A percentile compares a stretch with the other conserved stretches of the same genome.
Evolutionary conservation across 1,140 invertebrate genomes (phyloP).

Genomic region (Papilio aristodemus): DNA sequence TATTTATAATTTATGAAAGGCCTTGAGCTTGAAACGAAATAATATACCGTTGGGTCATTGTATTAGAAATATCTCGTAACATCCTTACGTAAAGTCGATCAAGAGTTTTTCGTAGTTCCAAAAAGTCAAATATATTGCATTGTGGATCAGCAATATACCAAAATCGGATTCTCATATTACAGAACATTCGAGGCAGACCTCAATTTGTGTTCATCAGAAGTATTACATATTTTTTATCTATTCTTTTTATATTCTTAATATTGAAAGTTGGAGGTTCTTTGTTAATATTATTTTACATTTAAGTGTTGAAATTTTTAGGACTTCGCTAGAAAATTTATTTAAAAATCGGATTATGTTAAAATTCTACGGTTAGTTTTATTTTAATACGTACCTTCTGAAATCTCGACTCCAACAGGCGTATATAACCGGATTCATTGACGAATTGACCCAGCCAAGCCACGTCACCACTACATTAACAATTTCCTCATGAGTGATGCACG

Average conservation of each 20-base stretch:
- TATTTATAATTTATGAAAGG: constrained; percentile 19
- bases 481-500: constrained; percentile 93
- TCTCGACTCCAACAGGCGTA: constrained; percentile 98
- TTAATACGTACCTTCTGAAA: constrained; percentile 91
- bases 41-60: constrained; percentile 14
- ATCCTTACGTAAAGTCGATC: not conserved
- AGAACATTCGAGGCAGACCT: not conserved
- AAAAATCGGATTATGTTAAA: too few relatives aligned
- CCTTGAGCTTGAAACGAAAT: constrained; percentile 11
- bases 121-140: constrained; percentile 8
- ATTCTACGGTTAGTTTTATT: not conserved
- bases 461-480: constrained; percentile 96
- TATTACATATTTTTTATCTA: constrained; percentile 8
- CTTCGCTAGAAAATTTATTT: too few relatives aligned
- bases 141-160: constrained; percentile 8
- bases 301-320: too few relatives aligned
- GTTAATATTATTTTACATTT: not conserved
- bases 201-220: not conserved
- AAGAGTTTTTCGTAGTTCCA: not conserved
- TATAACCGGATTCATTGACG: constrained; percentile 98
- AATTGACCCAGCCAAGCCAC: constrained; percentile 99
- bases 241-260: not conserved
- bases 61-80: constrained; percentile 9
- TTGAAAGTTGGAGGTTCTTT: not conserved
- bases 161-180: not conserved